These are phyloP conservation scores for Heterohyrax brucei DNA, from an alignment of 2,797 vertebrate genomes.

Conservation along the genomic window DNA sequence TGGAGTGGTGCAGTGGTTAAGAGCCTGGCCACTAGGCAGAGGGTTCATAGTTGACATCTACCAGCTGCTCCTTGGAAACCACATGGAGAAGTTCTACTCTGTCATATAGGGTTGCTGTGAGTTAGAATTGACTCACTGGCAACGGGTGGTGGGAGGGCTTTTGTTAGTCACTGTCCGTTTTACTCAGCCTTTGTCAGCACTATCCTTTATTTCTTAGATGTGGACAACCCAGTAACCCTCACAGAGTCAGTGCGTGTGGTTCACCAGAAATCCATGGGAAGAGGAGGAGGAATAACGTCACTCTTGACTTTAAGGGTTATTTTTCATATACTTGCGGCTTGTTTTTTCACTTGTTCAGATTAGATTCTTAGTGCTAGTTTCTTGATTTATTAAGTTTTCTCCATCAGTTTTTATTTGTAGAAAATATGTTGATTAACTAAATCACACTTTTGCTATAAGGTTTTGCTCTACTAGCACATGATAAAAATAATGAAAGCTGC, in stretches of 20 bases:
- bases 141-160: too few species aligned
- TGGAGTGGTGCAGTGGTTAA: too few species aligned
- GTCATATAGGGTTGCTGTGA: too few species aligned
- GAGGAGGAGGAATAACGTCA: neutral
- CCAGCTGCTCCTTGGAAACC: too few species aligned
- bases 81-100: too few species aligned
- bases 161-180: neutral
- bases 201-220: neutral
- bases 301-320: neutral
- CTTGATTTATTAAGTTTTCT: slow-evolving; percentile 30
- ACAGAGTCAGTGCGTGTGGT: neutral
- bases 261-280: neutral
- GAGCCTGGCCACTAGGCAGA: too few species aligned
- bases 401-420: slow-evolving; percentile 39
- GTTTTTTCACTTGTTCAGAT: neutral
- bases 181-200: neutral
- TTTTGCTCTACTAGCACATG: neutral
- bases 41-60: too few species aligned
- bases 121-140: too few species aligned
- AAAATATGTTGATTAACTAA: slow-evolving; percentile 43
- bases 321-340: slow-evolving; percentile 28
- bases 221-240: neutral
- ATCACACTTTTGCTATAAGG: neutral
- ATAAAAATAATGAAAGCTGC: slow-evolving; percentile 66
- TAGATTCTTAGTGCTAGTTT: slow-evolving; percentile 33